Base-by-base conservation (phyloP, 2,797 vertebrate species). In the Scleropages formosus region DNA sequence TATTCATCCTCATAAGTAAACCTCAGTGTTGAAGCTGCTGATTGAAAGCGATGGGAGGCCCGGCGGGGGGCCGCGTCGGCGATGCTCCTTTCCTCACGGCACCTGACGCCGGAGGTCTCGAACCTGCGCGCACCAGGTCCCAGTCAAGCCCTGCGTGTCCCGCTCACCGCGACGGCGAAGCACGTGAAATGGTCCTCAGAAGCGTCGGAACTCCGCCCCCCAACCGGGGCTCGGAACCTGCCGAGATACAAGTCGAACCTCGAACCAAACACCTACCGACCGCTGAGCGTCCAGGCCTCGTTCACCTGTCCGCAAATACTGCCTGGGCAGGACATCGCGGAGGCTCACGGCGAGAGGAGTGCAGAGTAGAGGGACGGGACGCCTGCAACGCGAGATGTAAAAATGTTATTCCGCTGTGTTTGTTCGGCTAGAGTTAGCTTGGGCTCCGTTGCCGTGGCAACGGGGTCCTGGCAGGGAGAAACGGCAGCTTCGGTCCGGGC, bases 1-100 rank as follows among this genome's bases (percentile, higher is more conserved):
- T 70, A 70, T 76, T 76, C 75, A 76, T 76, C 24, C 58, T 24
- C 26, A 46, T 62, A 56, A 76, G 75, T 76, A 68, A 75, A 59
- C 59, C 44, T 69, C 67, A 60, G 67, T 58, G 51, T 61, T 26
- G 4, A 44, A 12, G 46, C 59, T 16, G 27, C 58, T 47, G 67
- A 76, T 70, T 60, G 8, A 75, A 71, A 31, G 58, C 26, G 75
- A 76, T 31, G 67, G 75, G 58, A 46, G 18, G 26, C 75, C 49
- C 65, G 60, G 74, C 39, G 46, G n/a, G 10, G 31, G 49, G 31
- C 51, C 51, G 12, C 0, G 49, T 44, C 73, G 49, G 26, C 16
- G 8, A 13, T 24, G 24, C 24, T 64, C 18, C 65, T 18, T 15
- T 44, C 61, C 63, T 9, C 10, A 9, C 20, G 44, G 49, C 62